Conservation (phyloP, 92 coral and sea anemone genomes). For the Pocillopora grandis region DNA sequence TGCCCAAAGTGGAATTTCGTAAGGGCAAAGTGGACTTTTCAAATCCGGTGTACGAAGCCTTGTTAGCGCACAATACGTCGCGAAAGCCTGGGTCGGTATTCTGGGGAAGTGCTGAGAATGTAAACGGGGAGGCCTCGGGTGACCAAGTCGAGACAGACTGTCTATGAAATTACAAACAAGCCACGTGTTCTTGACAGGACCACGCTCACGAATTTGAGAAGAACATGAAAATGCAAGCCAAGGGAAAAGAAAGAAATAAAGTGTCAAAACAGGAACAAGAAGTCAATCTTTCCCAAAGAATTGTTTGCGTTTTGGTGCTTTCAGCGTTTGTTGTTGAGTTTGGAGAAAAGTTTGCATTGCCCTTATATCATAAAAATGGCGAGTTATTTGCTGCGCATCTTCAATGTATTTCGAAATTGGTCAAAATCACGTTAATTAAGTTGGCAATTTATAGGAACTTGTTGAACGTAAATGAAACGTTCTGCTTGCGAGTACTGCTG, state of each 20-base stretch:
- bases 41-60: constrained; percentile 92
- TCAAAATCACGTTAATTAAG: neutral
- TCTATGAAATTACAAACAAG: neutral
- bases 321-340: neutral
- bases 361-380: too few species aligned
- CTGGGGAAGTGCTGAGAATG: constrained; percentile 32
- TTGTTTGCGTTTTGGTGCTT: neutral
- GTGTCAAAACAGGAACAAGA: neutral
- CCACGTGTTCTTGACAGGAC: neutral
- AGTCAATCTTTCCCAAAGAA: neutral
- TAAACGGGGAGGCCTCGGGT: constrained; percentile 38
- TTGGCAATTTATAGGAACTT: neutral
- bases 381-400: too few species aligned
- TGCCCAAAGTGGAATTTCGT: constrained; percentile 68
- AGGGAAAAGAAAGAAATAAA: neutral
- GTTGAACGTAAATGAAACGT: neutral
- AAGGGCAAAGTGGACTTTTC: constrained; percentile 88
- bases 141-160: constrained; percentile 28
- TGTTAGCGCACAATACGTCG: constrained; percentile 54
- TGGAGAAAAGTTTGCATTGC: constrained; percentile 1
- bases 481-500: neutral
- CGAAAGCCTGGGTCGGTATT: constrained; percentile 44
- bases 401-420: neutral
- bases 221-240: neutral
- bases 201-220: neutral